These are phyloP conservation scores for Cairina moschata DNA, from an alignment of 2,113 vertebrate species.

Conservation along the genomic window DNA sequence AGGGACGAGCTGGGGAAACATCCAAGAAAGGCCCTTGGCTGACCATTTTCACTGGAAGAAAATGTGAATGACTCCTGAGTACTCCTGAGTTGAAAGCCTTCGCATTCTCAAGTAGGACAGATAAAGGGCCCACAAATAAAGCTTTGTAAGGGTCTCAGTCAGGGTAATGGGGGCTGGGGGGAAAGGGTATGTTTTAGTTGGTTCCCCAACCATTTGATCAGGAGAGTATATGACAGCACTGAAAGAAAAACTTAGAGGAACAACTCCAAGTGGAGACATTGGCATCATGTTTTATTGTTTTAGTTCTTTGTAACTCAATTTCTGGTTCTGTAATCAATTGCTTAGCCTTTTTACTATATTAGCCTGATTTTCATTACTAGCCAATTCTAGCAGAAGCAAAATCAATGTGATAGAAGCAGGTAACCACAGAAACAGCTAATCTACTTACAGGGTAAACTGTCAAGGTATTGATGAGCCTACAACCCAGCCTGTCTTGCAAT, in stretches of 20 bases:
- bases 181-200: background rate
- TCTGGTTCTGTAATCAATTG: constrained; percentile 2
- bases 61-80: too few relatives aligned
- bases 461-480: background rate
- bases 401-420: background rate
- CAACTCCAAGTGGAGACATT: background rate
- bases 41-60: too few relatives aligned
- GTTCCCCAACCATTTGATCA: background rate
- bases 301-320: background rate
- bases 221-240: background rate
- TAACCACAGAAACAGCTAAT: constrained; percentile 22
- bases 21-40: too few relatives aligned
- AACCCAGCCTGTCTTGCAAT: background rate
- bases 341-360: background rate
- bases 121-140: too few relatives aligned
- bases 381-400: constrained; percentile 22
- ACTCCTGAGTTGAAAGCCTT: too few relatives aligned
- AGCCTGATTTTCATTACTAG: background rate
- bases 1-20: too few relatives aligned
- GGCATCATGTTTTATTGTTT: background rate
- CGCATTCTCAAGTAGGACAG: too few relatives aligned
- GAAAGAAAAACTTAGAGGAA: background rate
- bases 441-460: background rate
- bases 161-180: too few relatives aligned
- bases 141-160: background rate